Percentiles rank a stretch among this genome's conserved stretches.
Conservation (phyloP, 2,888 invertebrate species). For the Polietes domitor region DNA sequence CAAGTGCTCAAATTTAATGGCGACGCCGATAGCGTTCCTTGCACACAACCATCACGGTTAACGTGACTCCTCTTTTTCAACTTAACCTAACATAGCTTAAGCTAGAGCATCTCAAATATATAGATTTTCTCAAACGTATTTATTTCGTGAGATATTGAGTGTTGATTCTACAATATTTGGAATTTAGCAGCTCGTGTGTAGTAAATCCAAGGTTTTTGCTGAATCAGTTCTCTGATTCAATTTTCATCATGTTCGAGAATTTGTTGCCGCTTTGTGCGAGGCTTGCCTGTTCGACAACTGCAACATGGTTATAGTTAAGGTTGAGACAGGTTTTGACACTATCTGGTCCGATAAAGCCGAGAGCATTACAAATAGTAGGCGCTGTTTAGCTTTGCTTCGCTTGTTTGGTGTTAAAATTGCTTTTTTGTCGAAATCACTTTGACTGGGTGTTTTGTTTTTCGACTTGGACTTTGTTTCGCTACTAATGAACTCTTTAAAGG, state of each 20-base stretch:
- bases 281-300: background rate
- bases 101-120: no score
- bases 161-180: no score
- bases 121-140: no score
- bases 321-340: slow-evolving; percentile 62
- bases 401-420: slow-evolving; percentile 66
- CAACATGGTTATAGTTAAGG: slow-evolving; percentile 35
- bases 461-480: slow-evolving; percentile 37
- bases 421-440: slow-evolving; percentile 63
- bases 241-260: background rate
- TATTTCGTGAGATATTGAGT: no score
- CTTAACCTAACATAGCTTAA: no score
- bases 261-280: background rate
- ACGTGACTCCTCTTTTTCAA: no score
- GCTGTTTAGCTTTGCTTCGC: slow-evolving; percentile 43
- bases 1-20: no score
- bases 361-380: slow-evolving; percentile 66
- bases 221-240: no score
- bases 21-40: no score
- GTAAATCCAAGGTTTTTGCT: no score
- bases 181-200: no score
- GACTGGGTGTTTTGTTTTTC: slow-evolving; percentile 22
- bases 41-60: no score
- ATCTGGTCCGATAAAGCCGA: slow-evolving; percentile 61
- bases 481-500: slow-evolving; percentile 74